phyloP scores from a whole-genome alignment of 2,797 vertebrate genomes.

The Psittacula echo region DNA sequence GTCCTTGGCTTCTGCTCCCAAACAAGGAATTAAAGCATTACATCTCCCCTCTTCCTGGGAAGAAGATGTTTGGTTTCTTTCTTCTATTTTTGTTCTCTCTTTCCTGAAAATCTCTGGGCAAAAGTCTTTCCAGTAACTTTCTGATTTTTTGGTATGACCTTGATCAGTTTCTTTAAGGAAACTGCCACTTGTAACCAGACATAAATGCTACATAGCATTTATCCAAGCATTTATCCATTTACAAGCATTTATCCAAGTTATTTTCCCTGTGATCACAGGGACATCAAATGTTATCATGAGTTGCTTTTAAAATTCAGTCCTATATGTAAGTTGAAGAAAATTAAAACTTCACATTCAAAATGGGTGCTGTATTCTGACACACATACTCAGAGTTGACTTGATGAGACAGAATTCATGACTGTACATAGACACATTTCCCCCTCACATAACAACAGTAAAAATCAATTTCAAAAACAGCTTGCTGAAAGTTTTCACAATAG shows the following conservation, averaged over 20 bases:
- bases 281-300: neutral
- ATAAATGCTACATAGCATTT: neutral
- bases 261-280: neutral
- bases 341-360: neutral
- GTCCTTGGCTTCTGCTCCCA: neutral
- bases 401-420: neutral
- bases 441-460: neutral
- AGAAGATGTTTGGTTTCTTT: neutral
- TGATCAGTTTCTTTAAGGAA: neutral
- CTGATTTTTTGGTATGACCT: neutral
- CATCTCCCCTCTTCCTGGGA: rapidly evolving
- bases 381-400: neutral
- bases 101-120: neutral
- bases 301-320: neutral
- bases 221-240: neutral
- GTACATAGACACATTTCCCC: neutral
- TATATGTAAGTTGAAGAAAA: neutral
- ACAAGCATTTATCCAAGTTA: neutral
- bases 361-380: neutral
- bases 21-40: neutral
- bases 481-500: neutral
- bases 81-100: neutral
- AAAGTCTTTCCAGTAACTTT: neutral
- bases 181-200: neutral
- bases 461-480: neutral